phyloP scores from a whole-genome alignment of 1,140 invertebrate species.

The Trialeurodes vaporariorum region DNA sequence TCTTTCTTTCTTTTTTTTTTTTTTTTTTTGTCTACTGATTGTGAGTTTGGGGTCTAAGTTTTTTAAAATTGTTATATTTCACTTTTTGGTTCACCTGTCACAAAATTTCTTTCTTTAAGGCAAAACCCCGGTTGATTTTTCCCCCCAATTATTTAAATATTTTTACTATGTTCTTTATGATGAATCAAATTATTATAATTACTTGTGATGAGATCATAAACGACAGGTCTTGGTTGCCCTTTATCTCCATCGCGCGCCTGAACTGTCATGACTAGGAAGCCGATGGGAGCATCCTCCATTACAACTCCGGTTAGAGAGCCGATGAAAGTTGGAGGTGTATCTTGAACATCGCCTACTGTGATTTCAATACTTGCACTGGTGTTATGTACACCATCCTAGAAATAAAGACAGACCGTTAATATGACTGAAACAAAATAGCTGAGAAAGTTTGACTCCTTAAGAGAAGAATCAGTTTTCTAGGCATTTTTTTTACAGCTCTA shows the following conservation, averaged over 20 bases:
- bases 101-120: not conserved
- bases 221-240: conserved; percentile 60
- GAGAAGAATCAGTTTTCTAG: too few relatives aligned
- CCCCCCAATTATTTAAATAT: not conserved
- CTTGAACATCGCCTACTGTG: conserved; percentile 67
- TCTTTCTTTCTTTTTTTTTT: too few relatives aligned
- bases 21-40: too few relatives aligned
- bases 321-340: conserved; percentile 67
- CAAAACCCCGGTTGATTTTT: not conserved
- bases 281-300: conserved; percentile 71
- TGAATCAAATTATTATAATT: too few relatives aligned
- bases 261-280: conserved; percentile 64
- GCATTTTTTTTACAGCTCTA: too few relatives aligned
- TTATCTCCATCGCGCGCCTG: conserved; percentile 71
- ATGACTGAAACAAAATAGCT: conserved; percentile 5
- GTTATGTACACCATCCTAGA: conserved; percentile 63
- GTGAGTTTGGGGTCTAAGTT: not conserved
- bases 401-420: conserved; percentile 14
- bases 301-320: conserved; percentile 67
- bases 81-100: conserved; percentile 1
- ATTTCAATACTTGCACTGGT: conserved; percentile 59
- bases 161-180: not conserved
- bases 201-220: conserved; percentile 71
- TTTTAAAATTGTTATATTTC: not conserved
- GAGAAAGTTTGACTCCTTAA: too few relatives aligned